Conservation (phyloP, 92 coral and sea anemone genomes). For the Porites cylindrica region DNA sequence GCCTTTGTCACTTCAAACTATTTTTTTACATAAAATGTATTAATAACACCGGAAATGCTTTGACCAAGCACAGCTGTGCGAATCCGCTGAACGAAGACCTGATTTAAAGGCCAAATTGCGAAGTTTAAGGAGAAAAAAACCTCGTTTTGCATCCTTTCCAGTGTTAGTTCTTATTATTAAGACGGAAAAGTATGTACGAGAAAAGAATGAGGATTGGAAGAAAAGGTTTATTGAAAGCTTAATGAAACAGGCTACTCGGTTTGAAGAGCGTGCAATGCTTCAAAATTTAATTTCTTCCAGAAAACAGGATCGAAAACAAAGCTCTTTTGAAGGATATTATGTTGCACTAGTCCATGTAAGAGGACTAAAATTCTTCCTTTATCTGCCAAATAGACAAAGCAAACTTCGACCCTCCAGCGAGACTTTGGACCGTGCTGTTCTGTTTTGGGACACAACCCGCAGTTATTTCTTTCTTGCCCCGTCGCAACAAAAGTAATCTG, state of each 20-base stretch:
- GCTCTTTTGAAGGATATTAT: background rate
- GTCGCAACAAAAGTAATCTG: background rate
- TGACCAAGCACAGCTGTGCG: background rate
- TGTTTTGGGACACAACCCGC: background rate
- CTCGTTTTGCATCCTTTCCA: no score
- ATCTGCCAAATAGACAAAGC: background rate
- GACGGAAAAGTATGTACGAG: no score
- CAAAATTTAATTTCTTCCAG: background rate
- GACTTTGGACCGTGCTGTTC: slow-evolving; percentile 25
- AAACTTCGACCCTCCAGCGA: background rate
- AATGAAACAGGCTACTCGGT: background rate
- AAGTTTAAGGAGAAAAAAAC: no score
- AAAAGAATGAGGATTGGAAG: no score
- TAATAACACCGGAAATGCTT: slow-evolving; percentile 24
- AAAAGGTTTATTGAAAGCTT: background rate
- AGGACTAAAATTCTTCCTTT: background rate
- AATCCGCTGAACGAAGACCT: background rate
- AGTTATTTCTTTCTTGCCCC: no score
- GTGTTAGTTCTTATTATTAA: no score
- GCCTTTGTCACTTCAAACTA: background rate
- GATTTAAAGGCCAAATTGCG: background rate
- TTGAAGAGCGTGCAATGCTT: background rate
- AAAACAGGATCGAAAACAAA: background rate
- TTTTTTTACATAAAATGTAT: background rate
- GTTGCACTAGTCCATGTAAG: background rate